Conservation (phyloP, 2,888 invertebrate genomes). For the Hedya salicella region DNA sequence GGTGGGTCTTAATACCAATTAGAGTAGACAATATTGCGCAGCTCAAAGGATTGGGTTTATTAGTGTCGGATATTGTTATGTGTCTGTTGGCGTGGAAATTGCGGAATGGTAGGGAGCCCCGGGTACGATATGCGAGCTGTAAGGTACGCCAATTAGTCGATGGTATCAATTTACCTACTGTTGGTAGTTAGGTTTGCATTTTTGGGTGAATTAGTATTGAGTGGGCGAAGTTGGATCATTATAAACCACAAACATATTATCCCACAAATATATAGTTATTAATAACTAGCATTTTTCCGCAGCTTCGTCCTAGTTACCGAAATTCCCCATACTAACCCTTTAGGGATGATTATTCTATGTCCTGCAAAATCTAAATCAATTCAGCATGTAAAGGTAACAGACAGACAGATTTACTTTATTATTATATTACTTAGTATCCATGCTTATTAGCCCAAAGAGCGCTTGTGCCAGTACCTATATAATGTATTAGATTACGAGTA, state of each 20-base stretch:
- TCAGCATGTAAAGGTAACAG: no score
- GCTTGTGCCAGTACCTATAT: no score
- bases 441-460: no score
- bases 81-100: conserved; percentile 67
- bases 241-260: neutral
- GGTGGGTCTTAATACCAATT: conserved; percentile 80
- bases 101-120: conserved; percentile 41
- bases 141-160: conserved; percentile 34
- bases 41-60: conserved; percentile 79
- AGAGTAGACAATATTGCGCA: conserved; percentile 77
- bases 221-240: neutral
- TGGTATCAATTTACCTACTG: conserved; percentile 40
- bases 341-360: no score
- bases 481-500: no score
- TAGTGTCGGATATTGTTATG: conserved; percentile 81
- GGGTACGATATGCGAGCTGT: conserved; percentile 29
- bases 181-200: conserved; percentile 14
- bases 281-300: no score
- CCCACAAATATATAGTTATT: no score
- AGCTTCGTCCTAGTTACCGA: no score
- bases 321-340: no score
- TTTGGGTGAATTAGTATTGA: neutral
- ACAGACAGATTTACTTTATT: no score
- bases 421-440: no score
- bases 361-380: no score